Evolutionary conservation across 2,113 vertebrate species (phyloP).

Genomic region (Cyprinus carpio): DNA sequence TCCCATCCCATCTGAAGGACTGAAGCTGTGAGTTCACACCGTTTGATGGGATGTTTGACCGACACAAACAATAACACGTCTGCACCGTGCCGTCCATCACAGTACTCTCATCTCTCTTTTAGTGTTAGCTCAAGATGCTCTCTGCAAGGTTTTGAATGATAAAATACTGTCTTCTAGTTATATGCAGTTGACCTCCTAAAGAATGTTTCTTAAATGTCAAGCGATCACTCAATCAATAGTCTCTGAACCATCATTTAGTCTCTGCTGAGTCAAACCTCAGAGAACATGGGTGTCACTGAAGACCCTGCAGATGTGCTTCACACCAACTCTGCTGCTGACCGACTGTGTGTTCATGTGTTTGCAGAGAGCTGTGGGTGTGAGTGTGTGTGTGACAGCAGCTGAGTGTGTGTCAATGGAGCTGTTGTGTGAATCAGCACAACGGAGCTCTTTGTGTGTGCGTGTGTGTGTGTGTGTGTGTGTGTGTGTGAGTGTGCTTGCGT

Average conservation of each 20-base stretch:
- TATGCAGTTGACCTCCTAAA: background rate
- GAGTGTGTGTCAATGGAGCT: conserved; percentile 66
- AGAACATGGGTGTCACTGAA: background rate
- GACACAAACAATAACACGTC: too few species aligned
- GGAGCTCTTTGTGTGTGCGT: conserved; percentile 67
- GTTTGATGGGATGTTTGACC: background rate
- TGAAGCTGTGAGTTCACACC: background rate
- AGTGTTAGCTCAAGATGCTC: background rate
- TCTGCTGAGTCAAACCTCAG: background rate
- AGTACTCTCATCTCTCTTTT: too few species aligned
- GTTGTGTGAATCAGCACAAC: conserved; percentile 70
- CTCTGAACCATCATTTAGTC: background rate
- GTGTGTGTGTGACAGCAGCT: conserved; percentile 5
- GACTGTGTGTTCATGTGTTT: background rate
- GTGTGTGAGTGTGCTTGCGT: too few species aligned
- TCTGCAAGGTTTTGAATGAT: too few species aligned
- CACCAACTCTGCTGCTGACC: background rate
- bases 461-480: conserved; percentile 59
- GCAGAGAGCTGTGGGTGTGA: background rate
- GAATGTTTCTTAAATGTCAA: background rate
- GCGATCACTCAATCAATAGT: background rate
- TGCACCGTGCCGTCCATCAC: too few species aligned
- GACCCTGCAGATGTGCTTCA: background rate
- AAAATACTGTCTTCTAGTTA: background rate
- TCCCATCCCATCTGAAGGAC: too few species aligned